Evolutionary conservation across 2,888 invertebrate species (phyloP).

Genomic region (Mesorhabditis spiculigera): DNA sequence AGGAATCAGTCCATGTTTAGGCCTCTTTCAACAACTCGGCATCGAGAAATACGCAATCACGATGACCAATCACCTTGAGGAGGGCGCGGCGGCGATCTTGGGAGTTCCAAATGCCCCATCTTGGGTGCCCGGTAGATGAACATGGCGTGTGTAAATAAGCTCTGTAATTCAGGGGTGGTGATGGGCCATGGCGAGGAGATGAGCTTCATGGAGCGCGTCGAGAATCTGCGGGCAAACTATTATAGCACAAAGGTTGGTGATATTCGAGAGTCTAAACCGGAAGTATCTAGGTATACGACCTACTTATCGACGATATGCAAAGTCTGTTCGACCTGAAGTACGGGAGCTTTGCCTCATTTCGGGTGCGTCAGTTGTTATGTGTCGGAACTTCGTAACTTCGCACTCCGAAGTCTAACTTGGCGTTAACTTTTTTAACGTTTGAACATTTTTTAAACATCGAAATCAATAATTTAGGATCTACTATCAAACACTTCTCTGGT

Average conservation of each 20-base stretch:
- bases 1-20: not conserved
- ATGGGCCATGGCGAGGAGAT: not conserved
- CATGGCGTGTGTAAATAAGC: not conserved
- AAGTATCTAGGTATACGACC: not conserved
- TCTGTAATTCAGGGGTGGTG: not conserved
- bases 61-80: constrained; percentile 1
- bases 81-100: not conserved
- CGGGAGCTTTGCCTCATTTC: not conserved
- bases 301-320: not conserved
- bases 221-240: not conserved
- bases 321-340: not conserved
- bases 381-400: too few relatives aligned
- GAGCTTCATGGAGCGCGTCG: not conserved
- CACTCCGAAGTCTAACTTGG: too few relatives aligned
- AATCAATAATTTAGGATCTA: not conserved
- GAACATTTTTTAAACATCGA: not conserved
- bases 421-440: too few relatives aligned
- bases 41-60: constrained; percentile 1
- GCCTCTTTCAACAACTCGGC: not conserved
- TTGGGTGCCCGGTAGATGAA: not conserved
- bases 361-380: not conserved
- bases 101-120: constrained; percentile 6
- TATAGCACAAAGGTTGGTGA: not conserved
- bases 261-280: too few relatives aligned
- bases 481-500: not conserved